Evolutionary conservation across 2,113 vertebrate genomes (phyloP).

Genomic region (Amazona guildingii): DNA sequence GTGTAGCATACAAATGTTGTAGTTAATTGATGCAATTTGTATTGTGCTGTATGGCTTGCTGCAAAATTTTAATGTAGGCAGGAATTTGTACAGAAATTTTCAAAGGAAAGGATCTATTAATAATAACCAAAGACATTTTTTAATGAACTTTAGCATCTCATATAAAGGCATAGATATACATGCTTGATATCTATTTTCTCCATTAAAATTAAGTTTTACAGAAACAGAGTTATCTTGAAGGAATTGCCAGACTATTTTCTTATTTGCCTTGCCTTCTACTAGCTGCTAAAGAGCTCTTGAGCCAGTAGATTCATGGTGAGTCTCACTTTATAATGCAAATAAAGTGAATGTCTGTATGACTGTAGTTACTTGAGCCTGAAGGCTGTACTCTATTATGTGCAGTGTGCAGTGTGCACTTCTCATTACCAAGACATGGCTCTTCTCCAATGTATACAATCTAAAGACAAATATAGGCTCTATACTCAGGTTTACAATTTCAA

Average conservation of each 20-base stretch:
- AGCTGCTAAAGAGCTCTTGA: not conserved
- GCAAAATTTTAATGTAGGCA: not conserved
- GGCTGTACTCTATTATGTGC: not conserved
- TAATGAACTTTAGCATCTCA: not conserved
- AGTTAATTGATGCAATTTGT: not conserved
- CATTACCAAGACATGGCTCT: not conserved
- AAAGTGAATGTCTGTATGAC: not conserved
- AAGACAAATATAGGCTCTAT: not conserved
- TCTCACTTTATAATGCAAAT: not conserved
- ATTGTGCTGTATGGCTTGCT: not conserved
- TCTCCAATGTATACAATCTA: not conserved
- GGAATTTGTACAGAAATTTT: not conserved
- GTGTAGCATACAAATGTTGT: not conserved
- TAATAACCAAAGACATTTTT: not conserved
- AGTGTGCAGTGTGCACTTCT: not conserved
- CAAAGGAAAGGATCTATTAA: not conserved
- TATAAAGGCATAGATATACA: not conserved
- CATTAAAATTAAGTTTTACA: not conserved
- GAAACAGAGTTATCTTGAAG: not conserved
- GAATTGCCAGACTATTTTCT: not conserved
- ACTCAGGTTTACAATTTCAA: not conserved
- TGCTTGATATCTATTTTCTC: not conserved
- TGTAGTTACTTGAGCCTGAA: not conserved
- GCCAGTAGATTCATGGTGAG: not conserved
- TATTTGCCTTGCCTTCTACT: not conserved